Evolutionary conservation across 2,888 invertebrate species (phyloP).

Genomic region (Dicranocentrus wangi): DNA sequence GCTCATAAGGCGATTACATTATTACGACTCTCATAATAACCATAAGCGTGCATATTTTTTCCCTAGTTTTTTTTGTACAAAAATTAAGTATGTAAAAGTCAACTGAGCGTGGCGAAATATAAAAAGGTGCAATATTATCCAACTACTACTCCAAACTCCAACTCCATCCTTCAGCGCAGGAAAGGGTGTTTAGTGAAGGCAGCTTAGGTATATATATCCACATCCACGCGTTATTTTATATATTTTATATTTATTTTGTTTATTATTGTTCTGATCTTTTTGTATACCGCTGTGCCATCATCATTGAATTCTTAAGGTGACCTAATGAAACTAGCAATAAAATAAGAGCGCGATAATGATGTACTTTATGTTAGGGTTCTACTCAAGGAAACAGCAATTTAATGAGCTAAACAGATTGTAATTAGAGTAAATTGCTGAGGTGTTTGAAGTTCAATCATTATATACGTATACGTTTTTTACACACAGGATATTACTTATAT

Average conservation of each 20-base stretch:
- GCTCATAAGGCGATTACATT: too few species aligned
- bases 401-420: slow-evolving; percentile 61
- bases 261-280: too few species aligned
- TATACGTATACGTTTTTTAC: background rate
- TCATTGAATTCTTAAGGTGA: slow-evolving; percentile 29
- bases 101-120: background rate
- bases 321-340: slow-evolving; percentile 54
- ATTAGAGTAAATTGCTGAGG: slow-evolving; percentile 57
- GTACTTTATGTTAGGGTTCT: slow-evolving; percentile 35
- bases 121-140: too few species aligned
- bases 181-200: too few species aligned
- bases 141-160: too few species aligned
- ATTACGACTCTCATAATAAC: too few species aligned
- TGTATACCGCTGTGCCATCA: too few species aligned
- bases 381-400: slow-evolving; percentile 58
- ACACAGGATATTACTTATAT: background rate
- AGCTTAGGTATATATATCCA: too few species aligned
- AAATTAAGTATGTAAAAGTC: background rate
- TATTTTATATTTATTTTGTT: too few species aligned
- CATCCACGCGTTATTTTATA: too few species aligned
- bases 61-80: too few species aligned
- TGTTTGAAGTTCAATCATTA: slow-evolving; percentile 32
- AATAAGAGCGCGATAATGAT: slow-evolving; percentile 41
- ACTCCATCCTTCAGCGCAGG: background rate
- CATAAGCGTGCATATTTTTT: too few species aligned